Evolutionary conservation across 2,888 invertebrate genomes (phyloP), one percentile per base, ranked within the genome.

Genomic region (Bombylius major): DNA sequence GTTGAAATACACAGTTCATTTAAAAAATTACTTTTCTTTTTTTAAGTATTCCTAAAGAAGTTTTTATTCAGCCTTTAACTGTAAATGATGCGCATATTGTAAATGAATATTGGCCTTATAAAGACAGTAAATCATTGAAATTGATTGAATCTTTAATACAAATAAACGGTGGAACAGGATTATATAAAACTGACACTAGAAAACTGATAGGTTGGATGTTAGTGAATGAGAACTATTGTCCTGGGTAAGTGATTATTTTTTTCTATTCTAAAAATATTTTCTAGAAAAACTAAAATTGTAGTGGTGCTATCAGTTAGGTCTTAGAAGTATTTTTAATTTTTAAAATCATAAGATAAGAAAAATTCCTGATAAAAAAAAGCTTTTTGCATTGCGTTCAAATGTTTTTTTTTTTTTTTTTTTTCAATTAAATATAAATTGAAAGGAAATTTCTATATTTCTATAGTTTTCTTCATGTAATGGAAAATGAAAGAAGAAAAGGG

Each of bases 61-160:
- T 56, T 12, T 34, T 33, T 11, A 5, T 59, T 4, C 50, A 32
- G 31, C 5, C 48, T 31, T 23, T 62, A 12, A 49, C 39, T 23
- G 7, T 39, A 12, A n/a, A 52, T 1, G 42, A 59, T 54, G 54
- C 59, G 8, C 39, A 49, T 8, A 34, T 58, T 13, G 59, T 62
- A 11, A 56, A 61, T 47, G 53, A 59, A 4, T 47, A 52, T 12
- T 62, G 62, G 61, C 56, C 55, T 7, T 52, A 61, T 33, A 56
- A 53, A 12, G 60, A 59, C 34, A 32, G 55, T 6, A 58, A 56
- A 8, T 60, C 62, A 7, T 54, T 55, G 12, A 48, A 55, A 14
- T 56, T 58, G 3, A 53, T 62, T 4, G 45, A 54, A n/a, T 44
- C 52, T 8, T 56, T 58, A 5, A 59, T 62, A 34, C 31, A 52